A percentile compares a stretch with the other conserved stretches of the same genome.
Evolutionary conservation across 1,140 invertebrate genomes (phyloP).

Genomic region (Bombus soroeensis): DNA sequence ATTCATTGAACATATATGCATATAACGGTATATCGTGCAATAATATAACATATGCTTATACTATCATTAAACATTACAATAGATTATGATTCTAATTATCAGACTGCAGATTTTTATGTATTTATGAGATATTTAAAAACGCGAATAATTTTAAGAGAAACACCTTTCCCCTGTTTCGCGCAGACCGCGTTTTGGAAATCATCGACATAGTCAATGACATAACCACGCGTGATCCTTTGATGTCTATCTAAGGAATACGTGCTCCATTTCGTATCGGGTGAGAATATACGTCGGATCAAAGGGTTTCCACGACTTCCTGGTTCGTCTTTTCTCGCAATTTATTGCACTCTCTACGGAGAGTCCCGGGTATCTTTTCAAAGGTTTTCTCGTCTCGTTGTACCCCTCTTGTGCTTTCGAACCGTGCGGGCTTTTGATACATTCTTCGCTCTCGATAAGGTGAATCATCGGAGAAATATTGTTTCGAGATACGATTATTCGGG

Average conservation of each 20-base stretch:
- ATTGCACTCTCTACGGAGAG: neutral
- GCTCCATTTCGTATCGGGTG: conserved; percentile 16
- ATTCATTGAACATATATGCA: too few relatives aligned
- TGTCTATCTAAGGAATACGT: conserved; percentile 27
- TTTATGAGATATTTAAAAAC: neutral
- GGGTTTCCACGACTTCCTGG: conserved; percentile 13
- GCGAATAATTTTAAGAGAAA: neutral
- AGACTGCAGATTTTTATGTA: too few relatives aligned
- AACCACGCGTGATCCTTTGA: conserved; percentile 29
- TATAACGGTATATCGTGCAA: too few relatives aligned
- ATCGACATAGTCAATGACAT: conserved; percentile 1
- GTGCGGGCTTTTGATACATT: conserved; percentile 23
- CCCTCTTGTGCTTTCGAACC: neutral
- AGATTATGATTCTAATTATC: too few relatives aligned
- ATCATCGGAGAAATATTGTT: conserved; percentile 58
- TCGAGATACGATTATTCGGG: conserved; percentile 25
- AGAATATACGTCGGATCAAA: conserved; percentile 38
- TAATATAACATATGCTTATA: too few relatives aligned
- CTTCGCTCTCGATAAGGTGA: conserved; percentile 31
- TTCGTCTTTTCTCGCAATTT: conserved; percentile 39
- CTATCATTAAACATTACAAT: too few relatives aligned
- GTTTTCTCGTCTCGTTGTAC: neutral
- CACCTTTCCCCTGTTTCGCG: neutral
- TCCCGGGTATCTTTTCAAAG: conserved; percentile 51
- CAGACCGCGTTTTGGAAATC: neutral